Evolutionary conservation across 2,113 vertebrate genomes (phyloP).

Genomic region (Porphyrio hochstetteri): DNA sequence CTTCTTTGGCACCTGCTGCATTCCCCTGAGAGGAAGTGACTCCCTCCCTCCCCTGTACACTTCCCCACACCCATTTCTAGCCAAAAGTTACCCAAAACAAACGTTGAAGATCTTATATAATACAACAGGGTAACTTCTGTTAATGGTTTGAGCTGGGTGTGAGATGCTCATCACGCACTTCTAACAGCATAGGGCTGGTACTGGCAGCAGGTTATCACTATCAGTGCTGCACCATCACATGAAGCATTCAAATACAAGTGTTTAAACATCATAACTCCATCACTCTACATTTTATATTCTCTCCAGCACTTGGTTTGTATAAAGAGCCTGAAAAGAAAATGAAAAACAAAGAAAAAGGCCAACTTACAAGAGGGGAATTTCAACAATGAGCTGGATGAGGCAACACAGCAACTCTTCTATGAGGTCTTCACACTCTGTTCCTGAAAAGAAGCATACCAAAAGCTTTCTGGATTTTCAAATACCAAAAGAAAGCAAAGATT

Average conservation of each 20-base stretch:
- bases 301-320: not conserved
- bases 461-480: not conserved
- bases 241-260: not conserved
- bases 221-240: not conserved
- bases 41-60: not conserved
- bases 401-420: conserved; percentile 92
- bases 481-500: not conserved
- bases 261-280: not conserved
- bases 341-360: not conserved
- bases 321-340: not conserved
- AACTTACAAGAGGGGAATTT: conserved; percentile 95
- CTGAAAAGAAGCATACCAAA: conserved; percentile 64
- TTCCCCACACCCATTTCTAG: not conserved
- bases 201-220: not conserved
- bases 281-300: not conserved
- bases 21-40: not conserved
- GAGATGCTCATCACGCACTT: not conserved
- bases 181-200: not conserved
- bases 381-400: conserved; percentile 93
- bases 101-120: not conserved
- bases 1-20: not conserved
- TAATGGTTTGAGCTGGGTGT: not conserved
- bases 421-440: conserved; percentile 84
- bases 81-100: not conserved
- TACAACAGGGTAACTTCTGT: not conserved